Conservation (phyloP, 2,797 vertebrate species). For the Prionace glauca region DNA sequence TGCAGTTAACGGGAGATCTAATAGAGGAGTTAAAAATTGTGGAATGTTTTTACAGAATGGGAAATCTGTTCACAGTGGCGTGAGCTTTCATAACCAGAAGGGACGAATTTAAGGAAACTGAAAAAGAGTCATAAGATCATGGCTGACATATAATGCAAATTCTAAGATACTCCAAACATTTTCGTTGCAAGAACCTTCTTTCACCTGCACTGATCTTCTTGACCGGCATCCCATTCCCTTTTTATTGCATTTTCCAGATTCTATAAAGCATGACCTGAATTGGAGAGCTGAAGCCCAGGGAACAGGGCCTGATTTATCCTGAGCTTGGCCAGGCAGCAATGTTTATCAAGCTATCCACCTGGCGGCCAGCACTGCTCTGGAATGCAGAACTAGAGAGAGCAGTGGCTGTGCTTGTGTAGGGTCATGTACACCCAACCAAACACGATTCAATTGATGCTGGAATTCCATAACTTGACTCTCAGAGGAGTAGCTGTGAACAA, state of each 20-base stretch:
- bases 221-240: not conserved
- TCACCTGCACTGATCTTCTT: not conserved
- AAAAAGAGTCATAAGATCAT: not conserved
- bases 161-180: not conserved
- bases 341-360: not conserved
- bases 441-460: not conserved
- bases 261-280: not conserved
- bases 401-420: not conserved
- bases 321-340: not conserved
- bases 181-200: not conserved
- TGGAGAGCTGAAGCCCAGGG: not conserved
- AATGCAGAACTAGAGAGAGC: not conserved
- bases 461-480: not conserved
- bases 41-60: not conserved
- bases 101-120: not conserved
- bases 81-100: not conserved
- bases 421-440: not conserved
- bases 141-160: not conserved
- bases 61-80: not conserved
- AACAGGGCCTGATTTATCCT: not conserved
- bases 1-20: not conserved
- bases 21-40: not conserved
- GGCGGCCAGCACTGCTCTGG: not conserved
- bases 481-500: not conserved
- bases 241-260: not conserved